Evolutionary conservation across 2,888 invertebrate genomes (phyloP), one percentile per base, ranked within the genome.

Genomic region (Hypomecis punctinalis): DNA sequence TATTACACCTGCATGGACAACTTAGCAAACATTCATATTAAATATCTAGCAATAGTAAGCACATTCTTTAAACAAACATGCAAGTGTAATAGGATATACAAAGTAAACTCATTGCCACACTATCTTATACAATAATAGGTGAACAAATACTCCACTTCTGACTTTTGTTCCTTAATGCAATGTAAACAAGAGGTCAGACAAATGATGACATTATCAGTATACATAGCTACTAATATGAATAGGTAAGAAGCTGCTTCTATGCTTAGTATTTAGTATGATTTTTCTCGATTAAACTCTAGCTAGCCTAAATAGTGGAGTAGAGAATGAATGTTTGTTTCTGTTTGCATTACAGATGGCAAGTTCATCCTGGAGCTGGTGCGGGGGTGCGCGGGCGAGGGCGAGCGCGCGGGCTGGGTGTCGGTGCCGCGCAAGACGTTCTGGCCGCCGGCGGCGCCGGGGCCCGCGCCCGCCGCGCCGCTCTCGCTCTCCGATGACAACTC

Each of bases 401-500:
- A 97, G 85, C 95, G 96, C 77, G 95, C 96, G 59, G 96, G 97
- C 58, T 98, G 98, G 98, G 96, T 97, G 80, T 97, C 97, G 70
- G 97, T 97, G 77, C 97, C 97, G 70, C 96, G 97, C 80, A 97
- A 97, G 93, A 96, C 97, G 65, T 97, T 96, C 90, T 97, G 97
- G 95, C 96, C 97, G 76, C 96, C 96, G 64, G 96, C 96, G 76
- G 95, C 88, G 89, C 95, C 89, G 40, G 37, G 37, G 36, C 47
- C 47, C 85, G 90, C 80, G 71, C 96, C 96, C 86, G 96, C 96
- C 78, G 95, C 96, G 81, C 96, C 97, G 75, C 95, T 97, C 86
- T 97, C 97, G 91, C 97, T 96, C 90, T 97, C 97, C 80, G 97
- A 97, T 93, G 97, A 97, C 90, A 97, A 97, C 92, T 97, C 97